These are phyloP conservation scores for Myopa tessellatipennis DNA, from an alignment of 2,888 invertebrate species.

Conservation along the genomic window DNA sequence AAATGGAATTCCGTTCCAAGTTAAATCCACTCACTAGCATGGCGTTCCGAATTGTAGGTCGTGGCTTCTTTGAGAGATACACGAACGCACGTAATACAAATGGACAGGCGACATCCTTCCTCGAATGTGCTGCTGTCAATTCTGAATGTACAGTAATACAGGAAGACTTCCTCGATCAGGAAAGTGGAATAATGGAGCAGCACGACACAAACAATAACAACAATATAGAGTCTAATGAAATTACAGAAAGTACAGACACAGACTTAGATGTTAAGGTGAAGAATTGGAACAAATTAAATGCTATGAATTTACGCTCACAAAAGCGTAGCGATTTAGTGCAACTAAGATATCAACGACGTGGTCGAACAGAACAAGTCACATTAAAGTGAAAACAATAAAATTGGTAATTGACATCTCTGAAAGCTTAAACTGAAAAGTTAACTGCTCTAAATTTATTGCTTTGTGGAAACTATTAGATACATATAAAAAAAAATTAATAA, in stretches of 20 bases:
- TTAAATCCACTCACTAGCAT: slow-evolving; percentile 63
- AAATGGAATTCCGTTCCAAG: slow-evolving; percentile 69
- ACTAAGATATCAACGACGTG: not conserved
- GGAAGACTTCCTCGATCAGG: slow-evolving; percentile 37
- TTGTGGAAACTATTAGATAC: too few relatives aligned
- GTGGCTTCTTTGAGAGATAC: slow-evolving; percentile 63
- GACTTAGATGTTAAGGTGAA: not conserved
- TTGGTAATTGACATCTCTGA: too few relatives aligned
- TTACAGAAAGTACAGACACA: not conserved
- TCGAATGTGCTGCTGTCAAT: slow-evolving; percentile 62
- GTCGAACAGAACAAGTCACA: too few relatives aligned
- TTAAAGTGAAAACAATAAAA: too few relatives aligned
- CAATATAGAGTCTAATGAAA: not conserved
- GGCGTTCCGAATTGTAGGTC: slow-evolving; percentile 66
- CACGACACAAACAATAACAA: slow-evolving; percentile 8
- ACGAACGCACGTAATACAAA: slow-evolving; percentile 57
- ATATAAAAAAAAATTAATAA: too few relatives aligned
- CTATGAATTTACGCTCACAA: too few relatives aligned
- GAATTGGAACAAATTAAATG: too few relatives aligned
- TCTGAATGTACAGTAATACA: slow-evolving; percentile 63
- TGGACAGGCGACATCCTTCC: slow-evolving; percentile 59
- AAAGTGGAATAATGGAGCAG: not conserved
- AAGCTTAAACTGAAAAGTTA: too few relatives aligned
- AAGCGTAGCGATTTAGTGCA: not conserved
- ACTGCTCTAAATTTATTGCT: too few relatives aligned